Conservation (phyloP, 2,888 invertebrate genomes). For the Miltochrista miniata region DNA sequence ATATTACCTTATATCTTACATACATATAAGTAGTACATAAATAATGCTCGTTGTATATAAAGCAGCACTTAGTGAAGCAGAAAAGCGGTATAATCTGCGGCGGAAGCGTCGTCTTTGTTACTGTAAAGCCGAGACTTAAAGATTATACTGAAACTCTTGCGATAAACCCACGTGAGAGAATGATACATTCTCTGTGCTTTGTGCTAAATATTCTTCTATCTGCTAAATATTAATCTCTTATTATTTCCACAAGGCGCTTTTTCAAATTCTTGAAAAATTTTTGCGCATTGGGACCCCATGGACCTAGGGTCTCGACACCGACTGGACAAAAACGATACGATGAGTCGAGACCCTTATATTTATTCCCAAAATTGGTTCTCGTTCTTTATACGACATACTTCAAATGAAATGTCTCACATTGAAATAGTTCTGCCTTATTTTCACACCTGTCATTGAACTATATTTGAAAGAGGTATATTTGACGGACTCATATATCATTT, state of each 20-base stretch:
- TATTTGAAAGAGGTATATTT: constrained; percentile 27
- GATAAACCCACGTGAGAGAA: constrained; percentile 40
- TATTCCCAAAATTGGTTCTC: constrained; percentile 4
- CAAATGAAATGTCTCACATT: constrained; percentile 3
- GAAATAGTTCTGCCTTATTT: constrained; percentile 17
- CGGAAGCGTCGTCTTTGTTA: constrained; percentile 49
- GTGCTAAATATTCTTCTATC: constrained; percentile 17
- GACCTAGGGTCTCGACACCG: no score
- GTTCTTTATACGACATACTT: constrained; percentile 8
- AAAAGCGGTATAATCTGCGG: constrained; percentile 41
- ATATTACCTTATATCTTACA: not conserved
- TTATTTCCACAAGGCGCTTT: no score
- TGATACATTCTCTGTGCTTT: constrained; percentile 23
- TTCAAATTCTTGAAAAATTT: no score
- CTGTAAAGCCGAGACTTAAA: constrained; percentile 43
- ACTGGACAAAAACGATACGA: no score
- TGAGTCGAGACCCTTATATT: no score
- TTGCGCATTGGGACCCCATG: no score
- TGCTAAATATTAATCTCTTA: no score
- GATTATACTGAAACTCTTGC: constrained; percentile 47
- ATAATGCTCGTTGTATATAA: constrained; percentile 12
- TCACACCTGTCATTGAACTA: constrained; percentile 27
- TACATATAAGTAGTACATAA: constrained; percentile 1
- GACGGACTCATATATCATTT: constrained; percentile 29
- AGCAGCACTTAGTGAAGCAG: constrained; percentile 23